Evolutionary conservation across 2,113 vertebrate genomes (phyloP).

Genomic region (Sapayoa aenigma): DNA sequence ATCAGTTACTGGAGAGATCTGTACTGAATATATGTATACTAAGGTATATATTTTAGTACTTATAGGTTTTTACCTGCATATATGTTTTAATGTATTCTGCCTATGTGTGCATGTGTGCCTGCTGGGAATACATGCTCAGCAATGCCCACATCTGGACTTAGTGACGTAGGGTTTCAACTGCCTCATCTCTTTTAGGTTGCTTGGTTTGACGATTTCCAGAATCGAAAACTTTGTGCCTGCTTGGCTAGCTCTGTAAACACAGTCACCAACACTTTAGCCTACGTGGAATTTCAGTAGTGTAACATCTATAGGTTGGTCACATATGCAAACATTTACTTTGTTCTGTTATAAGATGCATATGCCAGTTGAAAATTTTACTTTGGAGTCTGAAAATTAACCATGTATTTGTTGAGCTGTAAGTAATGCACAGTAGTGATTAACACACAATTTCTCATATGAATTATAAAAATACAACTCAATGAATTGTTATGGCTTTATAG

Average conservation of each 20-base stretch:
- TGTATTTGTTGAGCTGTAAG: neutral
- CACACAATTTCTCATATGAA: accelerated
- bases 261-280: neutral
- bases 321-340: neutral
- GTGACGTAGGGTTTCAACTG: neutral
- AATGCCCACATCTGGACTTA: neutral
- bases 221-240: neutral
- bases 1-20: neutral
- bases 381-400: neutral
- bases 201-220: neutral
- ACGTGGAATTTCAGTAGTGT: neutral
- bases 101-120: accelerated
- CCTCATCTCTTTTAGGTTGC: neutral
- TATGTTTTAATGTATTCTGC: neutral
- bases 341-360: neutral
- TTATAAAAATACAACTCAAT: neutral
- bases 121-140: neutral
- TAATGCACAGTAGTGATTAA: neutral
- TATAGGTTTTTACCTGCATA: neutral
- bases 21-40: neutral
- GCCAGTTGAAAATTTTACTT: neutral
- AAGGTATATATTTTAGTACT: neutral
- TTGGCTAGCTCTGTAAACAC: neutral
- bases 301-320: neutral
- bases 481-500: neutral